These are phyloP conservation scores for Gnatocerus cornutus DNA, from an alignment of 2,888 invertebrate genomes.

Conservation along the genomic window DNA sequence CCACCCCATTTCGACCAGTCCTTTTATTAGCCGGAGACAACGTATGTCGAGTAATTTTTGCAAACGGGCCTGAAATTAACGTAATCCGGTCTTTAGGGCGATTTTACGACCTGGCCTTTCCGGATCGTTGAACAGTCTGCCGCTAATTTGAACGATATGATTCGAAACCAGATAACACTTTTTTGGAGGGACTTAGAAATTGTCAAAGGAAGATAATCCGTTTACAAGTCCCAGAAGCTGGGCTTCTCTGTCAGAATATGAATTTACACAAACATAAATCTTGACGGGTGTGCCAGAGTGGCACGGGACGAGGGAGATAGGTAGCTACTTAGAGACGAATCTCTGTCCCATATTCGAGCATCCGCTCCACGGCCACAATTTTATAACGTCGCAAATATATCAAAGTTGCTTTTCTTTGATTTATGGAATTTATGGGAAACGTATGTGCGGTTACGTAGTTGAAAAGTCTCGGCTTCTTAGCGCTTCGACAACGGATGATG, in stretches of 20 bases:
- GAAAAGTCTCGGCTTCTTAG: neutral
- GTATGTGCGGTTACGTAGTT: constrained; percentile 38
- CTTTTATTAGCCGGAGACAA: constrained; percentile 6
- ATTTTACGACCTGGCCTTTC: constrained; percentile 17
- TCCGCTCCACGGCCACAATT: constrained; percentile 42
- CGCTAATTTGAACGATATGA: constrained; percentile 16
- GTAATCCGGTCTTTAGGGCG: constrained; percentile 11
- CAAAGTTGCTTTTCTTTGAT: constrained; percentile 46
- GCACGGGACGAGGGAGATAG: constrained; percentile 31
- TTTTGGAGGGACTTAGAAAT: constrained; percentile 38
- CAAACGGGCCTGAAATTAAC: constrained; percentile 11
- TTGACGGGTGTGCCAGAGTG: constrained; percentile 30
- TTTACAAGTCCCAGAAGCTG: constrained; percentile 43
- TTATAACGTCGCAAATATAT: constrained; percentile 47
- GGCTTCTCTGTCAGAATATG: constrained; percentile 41
- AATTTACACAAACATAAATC: constrained; percentile 53
- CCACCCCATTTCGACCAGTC: neutral
- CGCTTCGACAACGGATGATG: too few species aligned
- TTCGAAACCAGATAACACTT: constrained; percentile 24
- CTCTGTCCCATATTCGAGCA: constrained; percentile 35
- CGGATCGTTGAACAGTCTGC: constrained; percentile 17
- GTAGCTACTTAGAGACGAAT: constrained; percentile 41
- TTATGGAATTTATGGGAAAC: constrained; percentile 44
- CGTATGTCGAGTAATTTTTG: constrained; percentile 17
- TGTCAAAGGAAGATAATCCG: constrained; percentile 50